Base-by-base conservation (phyloP, 2,888 invertebrate genomes). In the Phyllotreta striolata region DNA sequence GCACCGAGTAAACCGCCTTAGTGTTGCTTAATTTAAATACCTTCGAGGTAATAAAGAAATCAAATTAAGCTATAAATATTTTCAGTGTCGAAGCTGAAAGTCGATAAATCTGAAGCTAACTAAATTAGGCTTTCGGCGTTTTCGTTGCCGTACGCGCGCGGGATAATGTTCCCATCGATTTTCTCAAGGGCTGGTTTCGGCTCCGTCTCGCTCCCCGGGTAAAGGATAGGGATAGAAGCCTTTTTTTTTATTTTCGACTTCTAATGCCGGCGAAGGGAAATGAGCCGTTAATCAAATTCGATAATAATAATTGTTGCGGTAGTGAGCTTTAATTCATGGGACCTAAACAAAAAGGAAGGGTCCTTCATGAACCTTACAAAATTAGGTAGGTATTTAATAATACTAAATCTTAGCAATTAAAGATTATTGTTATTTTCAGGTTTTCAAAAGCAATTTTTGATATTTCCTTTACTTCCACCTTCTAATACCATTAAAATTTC, bases 51-150 rank as follows among this genome's bases (percentile, higher is more conserved):
- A 78, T 78, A 77, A 79, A 78, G 77, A 76, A 79, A 75, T 74
- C 72, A 76, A 78, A 78, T 78, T 78, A 77, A 77, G 75, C 77
- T 72, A 80, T 80, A 80, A 79, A 80, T 80, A 80, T 77, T 78
- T 77, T 72, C 71, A 66, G 74, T 77, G 79, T 80, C 79, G 79
- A 80, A 80, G 77, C 74, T 77, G 24, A 74, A 44, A 73, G 73
- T 73, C 77, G 74, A 79, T 80, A 80, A 79, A 80, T 80, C 73
- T 71, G 69, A 58, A 73, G 74, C 73, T 76, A 76, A 76, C 75
- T 72, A 72, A 74, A 76, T 76, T 74, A 70, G 63, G 68, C 59
- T 66, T 63, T 62, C 58, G 64, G 57, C 66, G 66, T 66, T 69
- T 65, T 58, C 63, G 51, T 46, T 41, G 58, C 62, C 54, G 47